These are phyloP conservation scores for Hirundo rustica DNA, from an alignment of 2,797 vertebrate genomes.

Conservation along the genomic window DNA sequence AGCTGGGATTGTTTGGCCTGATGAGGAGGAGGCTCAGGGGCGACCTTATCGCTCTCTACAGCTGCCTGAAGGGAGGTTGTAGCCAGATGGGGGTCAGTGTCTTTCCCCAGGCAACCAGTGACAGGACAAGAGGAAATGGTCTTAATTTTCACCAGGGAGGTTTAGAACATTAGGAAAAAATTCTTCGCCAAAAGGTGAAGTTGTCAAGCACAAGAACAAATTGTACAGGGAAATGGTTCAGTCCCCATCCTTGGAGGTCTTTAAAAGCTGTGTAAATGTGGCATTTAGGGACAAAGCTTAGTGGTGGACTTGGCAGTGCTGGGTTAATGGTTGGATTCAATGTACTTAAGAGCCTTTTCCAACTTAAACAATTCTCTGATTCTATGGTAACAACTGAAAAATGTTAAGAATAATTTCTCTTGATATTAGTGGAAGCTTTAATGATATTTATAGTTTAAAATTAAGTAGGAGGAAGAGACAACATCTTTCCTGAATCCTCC, in stretches of 20 bases:
- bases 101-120: neutral
- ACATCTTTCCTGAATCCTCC: neutral
- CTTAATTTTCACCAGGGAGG: neutral
- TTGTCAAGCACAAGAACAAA: neutral
- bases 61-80: neutral
- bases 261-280: neutral
- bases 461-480: neutral
- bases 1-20: neutral
- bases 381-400: neutral
- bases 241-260: neutral
- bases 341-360: neutral
- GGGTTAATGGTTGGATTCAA: neutral
- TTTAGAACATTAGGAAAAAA: neutral
- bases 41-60: neutral
- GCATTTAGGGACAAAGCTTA: neutral
- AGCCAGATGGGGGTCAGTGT: accelerated
- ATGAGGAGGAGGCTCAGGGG: neutral
- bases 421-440: neutral
- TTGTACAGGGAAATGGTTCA: neutral
- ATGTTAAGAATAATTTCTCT: neutral
- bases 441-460: neutral
- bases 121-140: neutral
- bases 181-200: neutral
- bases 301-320: neutral
- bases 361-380: neutral